Base-by-base conservation (phyloP, 2,113 vertebrate genomes). In the Mus pahari region DNA sequence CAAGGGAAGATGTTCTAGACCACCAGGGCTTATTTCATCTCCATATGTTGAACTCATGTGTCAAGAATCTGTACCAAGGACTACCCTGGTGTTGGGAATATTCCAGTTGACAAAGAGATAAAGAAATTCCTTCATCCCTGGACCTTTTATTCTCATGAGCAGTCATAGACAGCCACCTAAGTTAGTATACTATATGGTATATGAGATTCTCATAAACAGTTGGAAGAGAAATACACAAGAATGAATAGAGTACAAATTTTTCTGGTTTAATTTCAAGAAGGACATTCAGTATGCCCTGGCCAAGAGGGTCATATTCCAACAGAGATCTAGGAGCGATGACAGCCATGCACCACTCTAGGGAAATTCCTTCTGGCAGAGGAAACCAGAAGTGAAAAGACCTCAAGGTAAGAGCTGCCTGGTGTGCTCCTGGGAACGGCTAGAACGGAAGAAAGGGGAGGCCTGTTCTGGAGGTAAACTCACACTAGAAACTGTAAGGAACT, bases 131-230 rank as follows among this genome's bases (percentile, higher is more conserved):
- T 90, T 81, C 71, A 39, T 36, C 62, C 45, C 0, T 48, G 48
- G 36, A 53, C n/a, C 74, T 97, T 96, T 91, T 1, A 71, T 70
- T 87, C 89, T 91, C 84, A 91, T 58, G 22, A 58, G 77, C 89
- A 92, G 42, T 89, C 82, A 92, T 19, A 28, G 24, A 42, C 42
- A 83, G n/a, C 24, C 55, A 62, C 12, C 55, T 60, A 92, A 82
- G 70, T 86, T 86, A 36, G 71, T 31, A 91, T 58, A 84, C 48
- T 45, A 70, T 33, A 53, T 42, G 62, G 22, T 53, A 55, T 88
- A 89, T 68, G 48, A 79, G 39, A 39, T 60, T 36, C 55, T 53
- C 22, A 73, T 68, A 79, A 26, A 6, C 14, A 0, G 24, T 48
- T 58, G 33, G 19, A 50, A 87, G 83, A 79, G 81, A 94, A 94